A percentile compares a stretch with the other conserved stretches of the same genome.
These are phyloP conservation scores for Tribolium castaneum DNA, from an alignment of 1,140 invertebrate species.

Conservation along the genomic window DNA sequence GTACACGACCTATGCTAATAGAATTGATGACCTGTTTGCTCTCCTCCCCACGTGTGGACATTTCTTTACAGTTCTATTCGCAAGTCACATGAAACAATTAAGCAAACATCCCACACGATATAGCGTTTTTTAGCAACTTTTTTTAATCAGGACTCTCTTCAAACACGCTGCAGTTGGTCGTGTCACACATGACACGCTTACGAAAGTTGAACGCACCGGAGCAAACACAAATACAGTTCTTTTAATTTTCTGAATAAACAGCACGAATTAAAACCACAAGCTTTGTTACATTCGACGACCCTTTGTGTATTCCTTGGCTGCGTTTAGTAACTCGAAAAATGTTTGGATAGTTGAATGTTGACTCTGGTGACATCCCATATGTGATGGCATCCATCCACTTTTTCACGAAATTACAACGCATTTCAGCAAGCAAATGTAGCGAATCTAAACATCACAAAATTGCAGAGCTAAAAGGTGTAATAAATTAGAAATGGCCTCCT, in stretches of 20 bases:
- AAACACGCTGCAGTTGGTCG: neutral
- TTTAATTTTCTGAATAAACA: neutral
- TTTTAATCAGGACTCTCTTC: neutral
- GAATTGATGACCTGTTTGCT: constrained; percentile 39
- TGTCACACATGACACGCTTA: neutral
- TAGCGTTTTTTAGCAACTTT: neutral
- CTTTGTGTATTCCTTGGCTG: neutral
- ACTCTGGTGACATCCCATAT: neutral
- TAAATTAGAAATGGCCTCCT: no score
- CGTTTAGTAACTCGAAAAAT: neutral
- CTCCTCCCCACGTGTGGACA: constrained; percentile 24
- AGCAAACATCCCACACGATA: neutral
- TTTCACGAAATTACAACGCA: no score
- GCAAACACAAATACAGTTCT: neutral
- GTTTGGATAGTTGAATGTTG: neutral
- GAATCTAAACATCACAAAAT: no score
- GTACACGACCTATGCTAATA: constrained; percentile 42
- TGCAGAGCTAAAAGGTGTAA: no score
- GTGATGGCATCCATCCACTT: neutral
- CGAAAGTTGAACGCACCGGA: neutral
- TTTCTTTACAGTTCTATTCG: constrained; percentile 8
- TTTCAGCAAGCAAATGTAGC: no score
- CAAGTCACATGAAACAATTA: neutral
- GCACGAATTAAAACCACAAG: neutral
- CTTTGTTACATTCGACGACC: neutral